Conservation (phyloP, 1,140 invertebrate species). For the Drosophila ficusphila region DNA sequence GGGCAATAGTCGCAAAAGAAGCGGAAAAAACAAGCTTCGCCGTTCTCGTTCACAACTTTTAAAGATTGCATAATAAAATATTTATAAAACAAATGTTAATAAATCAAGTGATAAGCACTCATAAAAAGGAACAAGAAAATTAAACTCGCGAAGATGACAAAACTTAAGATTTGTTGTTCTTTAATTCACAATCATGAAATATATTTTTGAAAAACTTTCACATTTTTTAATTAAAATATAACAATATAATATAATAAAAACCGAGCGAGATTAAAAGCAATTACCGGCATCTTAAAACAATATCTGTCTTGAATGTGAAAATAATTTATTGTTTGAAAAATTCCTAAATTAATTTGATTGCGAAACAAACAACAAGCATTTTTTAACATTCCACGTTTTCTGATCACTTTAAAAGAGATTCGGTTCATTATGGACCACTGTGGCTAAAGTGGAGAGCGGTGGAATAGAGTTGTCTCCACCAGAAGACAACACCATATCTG, state of each 20-base stretch:
- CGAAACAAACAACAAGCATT: background rate
- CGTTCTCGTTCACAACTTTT: background rate
- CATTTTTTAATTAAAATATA: no score
- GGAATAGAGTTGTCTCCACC: constrained; percentile 28
- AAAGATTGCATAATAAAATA: background rate
- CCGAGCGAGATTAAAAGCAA: no score
- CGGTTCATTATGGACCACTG: background rate
- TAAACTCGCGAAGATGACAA: no score
- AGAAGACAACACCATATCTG: constrained; percentile 29
- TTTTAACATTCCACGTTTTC: no score
- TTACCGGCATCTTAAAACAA: no score
- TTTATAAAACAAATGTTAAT: no score
- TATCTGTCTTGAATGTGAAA: background rate
- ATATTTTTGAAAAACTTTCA: no score
- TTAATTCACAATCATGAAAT: no score
- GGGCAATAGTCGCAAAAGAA: background rate
- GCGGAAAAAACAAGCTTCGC: background rate
- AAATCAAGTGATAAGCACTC: no score
- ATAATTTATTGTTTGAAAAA: background rate
- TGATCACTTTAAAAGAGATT: background rate
- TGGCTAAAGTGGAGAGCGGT: constrained; percentile 7
- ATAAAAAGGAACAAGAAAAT: no score
- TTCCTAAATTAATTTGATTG: background rate
- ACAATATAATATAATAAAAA: no score
- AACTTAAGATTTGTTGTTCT: no score